These are phyloP conservation scores for Hycleus cichorii DNA, from an alignment of 1,140 invertebrate species.

Conservation along the genomic window DNA sequence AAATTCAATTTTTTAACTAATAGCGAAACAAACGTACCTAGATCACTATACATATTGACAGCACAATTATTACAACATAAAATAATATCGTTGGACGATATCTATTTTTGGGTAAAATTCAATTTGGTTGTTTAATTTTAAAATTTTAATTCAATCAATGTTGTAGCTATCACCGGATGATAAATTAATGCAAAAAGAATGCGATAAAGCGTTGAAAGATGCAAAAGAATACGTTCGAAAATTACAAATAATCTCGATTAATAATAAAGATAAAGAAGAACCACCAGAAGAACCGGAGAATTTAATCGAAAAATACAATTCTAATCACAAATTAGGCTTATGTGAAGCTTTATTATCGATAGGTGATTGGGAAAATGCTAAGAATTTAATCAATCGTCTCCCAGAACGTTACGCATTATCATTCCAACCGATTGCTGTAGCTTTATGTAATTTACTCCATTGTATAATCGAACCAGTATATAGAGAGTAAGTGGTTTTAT, in stretches of 20 bases:
- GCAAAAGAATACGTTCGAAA: slow-evolving; percentile 84
- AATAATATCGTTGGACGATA: slow-evolving; percentile 78
- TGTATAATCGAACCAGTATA: slow-evolving; percentile 84
- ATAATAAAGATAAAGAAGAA: slow-evolving; percentile 69
- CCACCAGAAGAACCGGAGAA: slow-evolving; percentile 64
- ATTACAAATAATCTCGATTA: slow-evolving; percentile 77
- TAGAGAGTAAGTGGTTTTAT: slow-evolving; percentile 52
- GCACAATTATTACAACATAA: slow-evolving; percentile 83
- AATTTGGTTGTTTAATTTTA: not conserved
- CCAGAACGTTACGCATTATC: slow-evolving; percentile 76
- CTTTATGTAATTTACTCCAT: slow-evolving; percentile 75
- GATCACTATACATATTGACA: slow-evolving; percentile 79
- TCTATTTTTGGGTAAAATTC: slow-evolving; percentile 80
- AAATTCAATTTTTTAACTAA: slow-evolving; percentile 77
- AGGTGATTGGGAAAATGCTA: slow-evolving; percentile 84
- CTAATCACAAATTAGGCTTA: slow-evolving; percentile 91
- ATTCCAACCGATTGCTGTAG: slow-evolving; percentile 69
- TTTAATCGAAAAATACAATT: slow-evolving; percentile 58
- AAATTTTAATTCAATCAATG: too few species aligned
- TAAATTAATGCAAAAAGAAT: slow-evolving; percentile 67
- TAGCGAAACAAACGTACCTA: slow-evolving; percentile 59
- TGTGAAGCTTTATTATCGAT: slow-evolving; percentile 82
- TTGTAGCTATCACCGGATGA: slow-evolving; percentile 77
- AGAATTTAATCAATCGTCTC: slow-evolving; percentile 67
- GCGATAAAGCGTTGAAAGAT: slow-evolving; percentile 74